Percentiles rank a stretch among this genome's conserved stretches.
Evolutionary conservation across 2,113 vertebrate species (phyloP).

Genomic region (Ageneiosus marmoratus): DNA sequence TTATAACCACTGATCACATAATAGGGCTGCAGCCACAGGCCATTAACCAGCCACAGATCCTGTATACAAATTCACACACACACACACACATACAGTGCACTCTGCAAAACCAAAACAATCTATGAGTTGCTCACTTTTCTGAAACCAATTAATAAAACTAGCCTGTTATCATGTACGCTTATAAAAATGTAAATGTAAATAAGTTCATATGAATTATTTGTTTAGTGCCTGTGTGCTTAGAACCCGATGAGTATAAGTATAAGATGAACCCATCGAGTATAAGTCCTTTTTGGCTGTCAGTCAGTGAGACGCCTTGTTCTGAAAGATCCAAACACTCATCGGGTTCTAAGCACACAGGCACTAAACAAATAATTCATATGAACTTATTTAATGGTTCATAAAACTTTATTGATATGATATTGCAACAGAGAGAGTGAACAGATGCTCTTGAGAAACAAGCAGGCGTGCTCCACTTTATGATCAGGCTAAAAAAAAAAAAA

Average conservation of each 20-base stretch:
- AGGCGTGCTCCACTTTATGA: slow-evolving; percentile 21
- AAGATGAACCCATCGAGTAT: no score
- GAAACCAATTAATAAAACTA: slow-evolving; percentile 16
- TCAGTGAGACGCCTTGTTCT: slow-evolving; percentile 15
- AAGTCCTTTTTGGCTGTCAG: slow-evolving; percentile 8
- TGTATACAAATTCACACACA: neutral
- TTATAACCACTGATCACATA: slow-evolving; percentile 22
- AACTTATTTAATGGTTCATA: slow-evolving; percentile 42
- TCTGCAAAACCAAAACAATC: slow-evolving; percentile 18
- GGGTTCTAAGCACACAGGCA: neutral
- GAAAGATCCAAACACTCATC: slow-evolving; percentile 23
- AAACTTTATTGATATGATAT: slow-evolving; percentile 39
- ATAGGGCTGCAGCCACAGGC: slow-evolving; percentile 33
- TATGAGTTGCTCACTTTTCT: slow-evolving; percentile 8
- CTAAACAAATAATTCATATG: slow-evolving; percentile 39
- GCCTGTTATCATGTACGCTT: neutral
- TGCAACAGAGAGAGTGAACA: slow-evolving; percentile 34
- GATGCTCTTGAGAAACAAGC: slow-evolving; percentile 36
- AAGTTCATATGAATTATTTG: slow-evolving; percentile 42
- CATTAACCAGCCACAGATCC: slow-evolving; percentile 13
- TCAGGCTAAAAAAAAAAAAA: neutral
- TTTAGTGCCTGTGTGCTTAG: slow-evolving; percentile 6
- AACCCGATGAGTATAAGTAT: neutral
- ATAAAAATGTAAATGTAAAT: slow-evolving; percentile 20
- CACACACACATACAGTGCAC: neutral